Percentiles rank a stretch among this genome's conserved stretches.
Evolutionary conservation across 2,797 vertebrate species (phyloP).

Genomic region (Neoniphon sammara): DNA sequence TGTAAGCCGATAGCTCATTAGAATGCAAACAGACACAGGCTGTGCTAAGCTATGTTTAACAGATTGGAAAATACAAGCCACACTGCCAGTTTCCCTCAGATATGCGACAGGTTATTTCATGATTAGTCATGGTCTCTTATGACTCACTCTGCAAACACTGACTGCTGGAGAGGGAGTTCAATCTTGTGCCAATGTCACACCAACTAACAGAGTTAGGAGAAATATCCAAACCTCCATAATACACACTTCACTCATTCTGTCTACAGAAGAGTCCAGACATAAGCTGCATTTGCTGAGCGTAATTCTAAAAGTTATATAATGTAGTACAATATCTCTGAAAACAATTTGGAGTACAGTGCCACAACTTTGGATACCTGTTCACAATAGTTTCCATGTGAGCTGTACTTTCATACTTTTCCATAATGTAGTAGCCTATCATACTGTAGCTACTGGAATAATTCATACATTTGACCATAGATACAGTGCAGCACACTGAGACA

Average conservation of each 20-base stretch:
- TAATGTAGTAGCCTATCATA: neutral
- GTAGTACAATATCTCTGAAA: slow-evolving; percentile 28
- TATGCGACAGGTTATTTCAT: slow-evolving; percentile 76
- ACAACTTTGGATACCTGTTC: slow-evolving; percentile 2
- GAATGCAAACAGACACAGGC: slow-evolving; percentile 68
- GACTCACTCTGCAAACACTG: slow-evolving; percentile 74
- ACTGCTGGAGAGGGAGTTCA: slow-evolving; percentile 71
- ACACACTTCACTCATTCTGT: slow-evolving; percentile 44
- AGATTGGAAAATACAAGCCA: slow-evolving; percentile 75
- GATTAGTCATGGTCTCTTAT: slow-evolving; percentile 77
- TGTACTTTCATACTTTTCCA: slow-evolving; percentile 21
- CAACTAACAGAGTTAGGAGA: slow-evolving; percentile 67
- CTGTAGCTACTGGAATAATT: neutral
- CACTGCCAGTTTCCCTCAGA: slow-evolving; percentile 69
- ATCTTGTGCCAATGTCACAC: slow-evolving; percentile 75
- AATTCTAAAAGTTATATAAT: slow-evolving; percentile 26
- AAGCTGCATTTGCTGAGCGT: slow-evolving; percentile 27
- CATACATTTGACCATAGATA: too few relatives aligned
- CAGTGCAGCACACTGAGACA: too few relatives aligned
- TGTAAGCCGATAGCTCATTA: slow-evolving; percentile 78
- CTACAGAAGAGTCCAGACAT: slow-evolving; percentile 38
- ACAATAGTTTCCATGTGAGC: slow-evolving; percentile 16
- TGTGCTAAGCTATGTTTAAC: slow-evolving; percentile 68
- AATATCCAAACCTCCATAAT: slow-evolving; percentile 60
- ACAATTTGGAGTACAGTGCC: neutral